Percentiles rank a stretch among this genome's conserved stretches.
Evolutionary conservation across 2,888 invertebrate species (phyloP).

Genomic region (Sphinx pinastri): DNA sequence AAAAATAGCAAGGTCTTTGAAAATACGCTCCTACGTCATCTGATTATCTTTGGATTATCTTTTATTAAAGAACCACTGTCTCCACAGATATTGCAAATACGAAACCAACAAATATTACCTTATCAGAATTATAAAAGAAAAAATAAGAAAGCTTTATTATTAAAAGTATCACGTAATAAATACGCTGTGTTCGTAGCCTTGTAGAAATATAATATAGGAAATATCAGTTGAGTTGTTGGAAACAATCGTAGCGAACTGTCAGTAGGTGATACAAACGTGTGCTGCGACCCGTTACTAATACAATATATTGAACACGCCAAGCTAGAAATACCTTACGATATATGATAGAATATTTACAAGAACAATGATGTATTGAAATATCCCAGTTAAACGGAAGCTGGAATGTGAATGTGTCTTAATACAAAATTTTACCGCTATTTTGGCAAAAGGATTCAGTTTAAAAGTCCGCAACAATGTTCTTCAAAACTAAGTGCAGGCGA

Average conservation of each 20-base stretch:
- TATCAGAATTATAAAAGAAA: too few relatives aligned
- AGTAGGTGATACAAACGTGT: constrained; percentile 49
- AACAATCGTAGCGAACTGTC: constrained; percentile 52
- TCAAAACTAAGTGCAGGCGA: constrained; percentile 13
- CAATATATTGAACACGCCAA: constrained; percentile 66
- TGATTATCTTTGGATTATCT: too few relatives aligned
- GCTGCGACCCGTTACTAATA: constrained; percentile 65
- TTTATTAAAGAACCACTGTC: too few relatives aligned
- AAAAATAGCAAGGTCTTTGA: too few relatives aligned
- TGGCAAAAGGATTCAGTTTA: constrained; percentile 6
- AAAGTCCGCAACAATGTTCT: constrained; percentile 15
- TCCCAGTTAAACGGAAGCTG: not conserved
- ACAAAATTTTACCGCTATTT: not conserved
- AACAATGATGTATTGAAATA: constrained; percentile 6
- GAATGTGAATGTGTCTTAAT: not conserved
- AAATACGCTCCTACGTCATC: too few relatives aligned
- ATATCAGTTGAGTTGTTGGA: constrained; percentile 37
- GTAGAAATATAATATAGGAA: constrained; percentile 29
- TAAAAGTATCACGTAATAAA: constrained; percentile 21
- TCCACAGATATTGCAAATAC: too few relatives aligned
- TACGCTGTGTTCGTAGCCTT: constrained; percentile 29
- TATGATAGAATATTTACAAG: constrained; percentile 23
- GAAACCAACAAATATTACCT: too few relatives aligned
- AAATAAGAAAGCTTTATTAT: too few relatives aligned
- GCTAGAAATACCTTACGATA: constrained; percentile 41